Percentiles rank a stretch among this genome's conserved stretches.
phyloP scores from a whole-genome alignment of 2,113 vertebrate genomes.

The Antechinus flavipes region DNA sequence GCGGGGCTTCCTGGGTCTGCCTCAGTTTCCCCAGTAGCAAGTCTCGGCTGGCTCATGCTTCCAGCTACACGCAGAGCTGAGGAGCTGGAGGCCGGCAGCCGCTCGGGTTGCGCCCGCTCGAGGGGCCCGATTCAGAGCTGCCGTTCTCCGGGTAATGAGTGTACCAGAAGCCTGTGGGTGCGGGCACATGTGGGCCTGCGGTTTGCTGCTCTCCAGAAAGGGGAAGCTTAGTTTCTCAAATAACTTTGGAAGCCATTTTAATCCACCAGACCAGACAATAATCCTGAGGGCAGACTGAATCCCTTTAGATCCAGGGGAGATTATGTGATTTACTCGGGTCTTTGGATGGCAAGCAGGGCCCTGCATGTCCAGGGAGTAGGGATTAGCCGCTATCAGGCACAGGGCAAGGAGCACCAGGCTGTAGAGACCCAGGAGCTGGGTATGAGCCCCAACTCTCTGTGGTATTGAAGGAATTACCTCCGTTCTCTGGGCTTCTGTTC shows the following conservation, averaged over 20 bases:
- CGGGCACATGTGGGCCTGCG: conserved; percentile 55
- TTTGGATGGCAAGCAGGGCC: conserved; percentile 63
- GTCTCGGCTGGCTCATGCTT: too few relatives aligned
- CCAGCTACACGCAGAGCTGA: too few relatives aligned
- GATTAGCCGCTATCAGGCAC: background rate
- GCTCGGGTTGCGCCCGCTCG: conserved; percentile 22
- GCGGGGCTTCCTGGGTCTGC: background rate
- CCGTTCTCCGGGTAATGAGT: conserved; percentile 66
- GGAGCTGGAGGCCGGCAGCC: too few relatives aligned
- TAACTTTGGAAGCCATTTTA: conserved; percentile 71
- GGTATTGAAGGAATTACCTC: background rate
- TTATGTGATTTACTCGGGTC: conserved; percentile 71
- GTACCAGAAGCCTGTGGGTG: conserved; percentile 32
- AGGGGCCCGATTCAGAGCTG: conserved; percentile 54
- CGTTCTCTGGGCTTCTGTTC: background rate
- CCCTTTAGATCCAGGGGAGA: conserved; percentile 63
- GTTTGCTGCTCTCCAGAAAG: conserved; percentile 64
- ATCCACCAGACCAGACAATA: conserved; percentile 71
- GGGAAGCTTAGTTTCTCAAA: conserved; percentile 67
- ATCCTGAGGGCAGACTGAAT: conserved; percentile 71
- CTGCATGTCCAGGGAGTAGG: conserved; percentile 12
- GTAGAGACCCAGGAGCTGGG: background rate
- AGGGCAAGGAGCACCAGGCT: too few relatives aligned
- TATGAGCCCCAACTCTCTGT: background rate
- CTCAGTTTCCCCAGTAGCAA: background rate